Evolutionary conservation across 1,140 invertebrate species (phyloP).

Genomic region (Paraescarpia echinospica): DNA sequence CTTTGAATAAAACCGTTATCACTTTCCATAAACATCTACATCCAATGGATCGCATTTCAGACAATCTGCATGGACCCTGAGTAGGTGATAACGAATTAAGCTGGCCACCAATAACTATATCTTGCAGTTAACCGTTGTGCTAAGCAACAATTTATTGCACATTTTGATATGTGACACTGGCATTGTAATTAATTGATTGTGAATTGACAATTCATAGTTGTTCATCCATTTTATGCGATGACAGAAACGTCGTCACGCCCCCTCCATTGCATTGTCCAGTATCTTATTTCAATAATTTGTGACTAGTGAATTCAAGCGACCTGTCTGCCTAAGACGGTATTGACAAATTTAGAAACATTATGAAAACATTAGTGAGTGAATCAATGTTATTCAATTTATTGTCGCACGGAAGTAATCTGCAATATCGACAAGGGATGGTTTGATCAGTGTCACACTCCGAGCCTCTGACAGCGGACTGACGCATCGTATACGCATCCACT

Average conservation of each 20-base stretch:
- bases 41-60: no score
- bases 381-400: background rate
- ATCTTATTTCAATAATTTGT: background rate
- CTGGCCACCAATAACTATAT: background rate
- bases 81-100: no score
- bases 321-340: background rate
- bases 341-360: background rate
- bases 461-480: background rate
- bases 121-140: background rate
- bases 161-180: no score
- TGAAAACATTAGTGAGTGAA: background rate
- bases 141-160: background rate
- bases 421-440: background rate
- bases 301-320: background rate
- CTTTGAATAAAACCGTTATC: no score
- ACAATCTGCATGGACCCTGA: no score
- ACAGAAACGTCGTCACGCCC: background rate
- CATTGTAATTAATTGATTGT: background rate
- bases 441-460: background rate
- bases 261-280: background rate
- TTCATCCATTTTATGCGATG: background rate
- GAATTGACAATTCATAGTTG: background rate
- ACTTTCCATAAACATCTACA: no score
- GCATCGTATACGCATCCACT: constrained; percentile 51
- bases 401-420: background rate